Conservation (phyloP, 1,140 invertebrate genomes). For the Lycorma delicatula region DNA sequence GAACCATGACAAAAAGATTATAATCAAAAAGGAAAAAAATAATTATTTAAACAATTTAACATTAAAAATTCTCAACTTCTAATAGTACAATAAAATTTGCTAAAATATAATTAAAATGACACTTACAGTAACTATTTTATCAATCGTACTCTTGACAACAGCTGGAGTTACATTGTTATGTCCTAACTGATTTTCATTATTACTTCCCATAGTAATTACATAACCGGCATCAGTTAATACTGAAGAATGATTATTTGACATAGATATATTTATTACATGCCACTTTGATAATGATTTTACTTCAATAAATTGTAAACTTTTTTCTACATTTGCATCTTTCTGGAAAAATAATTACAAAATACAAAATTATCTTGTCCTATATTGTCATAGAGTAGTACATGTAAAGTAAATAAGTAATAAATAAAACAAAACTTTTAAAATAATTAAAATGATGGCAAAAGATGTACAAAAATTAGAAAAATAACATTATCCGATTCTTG, state of each 20-base stretch:
- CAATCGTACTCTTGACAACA: slow-evolving; percentile 45
- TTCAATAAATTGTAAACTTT: slow-evolving; percentile 12
- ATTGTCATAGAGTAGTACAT: neutral
- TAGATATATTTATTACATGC: slow-evolving; percentile 44
- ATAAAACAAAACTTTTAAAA: too few species aligned
- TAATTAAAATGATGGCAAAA: too few species aligned
- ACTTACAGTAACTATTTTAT: slow-evolving; percentile 46
- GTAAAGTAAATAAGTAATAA: too few species aligned
- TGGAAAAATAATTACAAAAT: too few species aligned
- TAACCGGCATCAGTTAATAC: slow-evolving; percentile 57
- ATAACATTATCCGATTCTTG: too few species aligned
- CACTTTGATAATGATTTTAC: slow-evolving; percentile 22
- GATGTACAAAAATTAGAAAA: too few species aligned
- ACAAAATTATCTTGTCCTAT: too few species aligned
- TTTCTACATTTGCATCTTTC: neutral
- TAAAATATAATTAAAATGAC: neutral
- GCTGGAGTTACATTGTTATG: slow-evolving; percentile 41
- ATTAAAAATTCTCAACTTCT: neutral
- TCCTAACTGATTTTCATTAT: slow-evolving; percentile 50
- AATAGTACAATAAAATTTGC: slow-evolving; percentile 8
- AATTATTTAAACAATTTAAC: too few species aligned
- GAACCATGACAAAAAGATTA: too few species aligned
- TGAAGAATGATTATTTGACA: slow-evolving; percentile 49
- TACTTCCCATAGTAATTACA: slow-evolving; percentile 56
- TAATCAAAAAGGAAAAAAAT: too few species aligned